Base-by-base conservation (phyloP, 1,140 invertebrate species). In the Leptinotarsa lineolata region DNA sequence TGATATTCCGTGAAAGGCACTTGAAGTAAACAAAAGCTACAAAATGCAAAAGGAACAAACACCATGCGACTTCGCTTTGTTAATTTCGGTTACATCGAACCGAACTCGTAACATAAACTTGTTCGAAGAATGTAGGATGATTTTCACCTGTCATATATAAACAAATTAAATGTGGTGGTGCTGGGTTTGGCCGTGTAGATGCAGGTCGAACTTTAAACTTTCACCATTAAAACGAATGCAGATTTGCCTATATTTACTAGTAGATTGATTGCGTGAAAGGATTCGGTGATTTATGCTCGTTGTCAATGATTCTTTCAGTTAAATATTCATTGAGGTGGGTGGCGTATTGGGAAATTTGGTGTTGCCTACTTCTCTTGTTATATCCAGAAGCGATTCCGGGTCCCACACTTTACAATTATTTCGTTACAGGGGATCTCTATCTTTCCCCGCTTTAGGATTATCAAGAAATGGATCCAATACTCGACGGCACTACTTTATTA, bases 21-120 rank as follows among this genome's bases (percentile, higher is more conserved):
- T 54, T 18, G 48, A 54, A 54, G 15, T 54, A 5, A 54, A 54
- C 48, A 54, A 54, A 54, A 18, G n/a, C 15, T 18, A 54, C 16
- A 54, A 16, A 54, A 54, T 18, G 15, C 48, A 54, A 54, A 54
- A n/a, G 48, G 48, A 54, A 54, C 16, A 18, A 54, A 54, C 48
- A 54, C 4, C 48, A 54, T 54, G 48, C n/a, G 48, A 54, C 48
- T 13, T 54, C 16, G 48, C 48, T 54, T 54, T 54, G 48, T 54
- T 13, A 54, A 16, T 54, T 54, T 54, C 48, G 48, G 16, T 54
- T 54, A 54, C 48, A n/a, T 54, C 48, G 48, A 18, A 54, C 48
- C n/a, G 48, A 54, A 54, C 16, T 54, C n/a, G 48, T 54, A 54
- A 54, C 6, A 54, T 54, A 54, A 54, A 54, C 48, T n/a, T 54